Conservation (phyloP, 2,113 vertebrate species). For the Grus americana region DNA sequence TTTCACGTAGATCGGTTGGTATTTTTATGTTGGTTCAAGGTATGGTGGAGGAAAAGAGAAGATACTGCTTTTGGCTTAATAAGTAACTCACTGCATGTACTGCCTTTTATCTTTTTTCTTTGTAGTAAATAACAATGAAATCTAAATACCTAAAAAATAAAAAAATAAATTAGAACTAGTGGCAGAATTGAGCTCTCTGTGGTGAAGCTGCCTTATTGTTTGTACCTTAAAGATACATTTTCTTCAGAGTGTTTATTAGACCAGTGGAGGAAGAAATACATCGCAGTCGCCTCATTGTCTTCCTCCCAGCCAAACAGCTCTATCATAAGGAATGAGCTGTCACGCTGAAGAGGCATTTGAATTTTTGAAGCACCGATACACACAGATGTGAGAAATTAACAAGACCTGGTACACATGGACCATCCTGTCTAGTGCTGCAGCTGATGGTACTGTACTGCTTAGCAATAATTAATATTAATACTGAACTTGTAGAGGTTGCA, state of each 20-base stretch:
- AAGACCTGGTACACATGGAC: rapidly evolving
- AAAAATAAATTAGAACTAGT: background rate
- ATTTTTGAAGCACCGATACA: background rate
- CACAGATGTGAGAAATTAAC: rapidly evolving
- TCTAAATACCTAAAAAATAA: background rate
- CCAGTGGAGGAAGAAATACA: background rate
- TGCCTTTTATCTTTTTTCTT: background rate
- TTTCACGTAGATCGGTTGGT: background rate
- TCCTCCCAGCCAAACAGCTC: background rate
- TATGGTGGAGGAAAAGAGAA: background rate
- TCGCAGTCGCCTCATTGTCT: rapidly evolving
- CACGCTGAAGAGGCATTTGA: background rate
- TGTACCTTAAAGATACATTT: background rate
- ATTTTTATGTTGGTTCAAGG: background rate
- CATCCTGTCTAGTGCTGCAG: background rate
- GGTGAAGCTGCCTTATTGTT: background rate
- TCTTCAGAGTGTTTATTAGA: background rate
- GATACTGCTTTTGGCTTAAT: background rate
- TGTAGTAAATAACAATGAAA: background rate
- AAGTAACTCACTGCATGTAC: background rate
- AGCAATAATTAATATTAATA: background rate
- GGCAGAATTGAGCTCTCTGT: background rate
- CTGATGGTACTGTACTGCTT: background rate
- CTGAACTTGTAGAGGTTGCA: background rate
- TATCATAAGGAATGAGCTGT: background rate